phyloP scores from a whole-genome alignment of 35 echinoderm and acorn worm genomes.

The Patiria miniata region DNA sequence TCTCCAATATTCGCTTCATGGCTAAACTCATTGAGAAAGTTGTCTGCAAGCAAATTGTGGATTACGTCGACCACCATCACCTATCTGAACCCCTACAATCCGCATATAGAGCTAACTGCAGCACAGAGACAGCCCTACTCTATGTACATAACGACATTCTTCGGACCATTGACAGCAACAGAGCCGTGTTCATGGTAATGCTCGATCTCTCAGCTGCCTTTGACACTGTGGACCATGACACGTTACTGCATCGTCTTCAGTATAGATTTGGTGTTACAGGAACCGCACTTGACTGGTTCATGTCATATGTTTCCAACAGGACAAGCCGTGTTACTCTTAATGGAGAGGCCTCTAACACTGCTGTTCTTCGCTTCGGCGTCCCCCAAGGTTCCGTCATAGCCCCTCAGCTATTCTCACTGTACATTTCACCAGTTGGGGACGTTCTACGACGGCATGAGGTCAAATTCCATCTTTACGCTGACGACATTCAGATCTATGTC shows the following conservation, averaged over 20 bases:
- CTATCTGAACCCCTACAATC: too few relatives aligned
- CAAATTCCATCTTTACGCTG: background rate
- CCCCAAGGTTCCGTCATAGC: background rate
- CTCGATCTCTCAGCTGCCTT: background rate
- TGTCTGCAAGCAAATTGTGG: background rate
- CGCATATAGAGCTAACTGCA: too few relatives aligned
- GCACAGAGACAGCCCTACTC: background rate
- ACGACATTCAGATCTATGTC: background rate
- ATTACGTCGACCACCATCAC: too few relatives aligned
- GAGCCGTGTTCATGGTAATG: background rate
- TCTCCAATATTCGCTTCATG: background rate
- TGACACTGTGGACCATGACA: background rate
- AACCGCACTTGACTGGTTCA: background rate
- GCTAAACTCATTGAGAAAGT: slow-evolving; percentile 6
- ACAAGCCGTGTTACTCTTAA: background rate
- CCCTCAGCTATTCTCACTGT: background rate
- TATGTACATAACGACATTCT: background rate
- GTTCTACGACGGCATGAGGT: background rate
- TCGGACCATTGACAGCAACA: background rate
- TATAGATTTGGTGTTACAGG: background rate
- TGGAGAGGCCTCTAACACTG: background rate
- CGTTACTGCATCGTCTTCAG: background rate
- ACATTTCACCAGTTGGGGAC: background rate
- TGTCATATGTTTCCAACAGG: background rate
- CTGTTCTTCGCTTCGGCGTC: background rate